Base-by-base conservation (phyloP, 2,113 vertebrate species). In the Prunella fulvescens region DNA sequence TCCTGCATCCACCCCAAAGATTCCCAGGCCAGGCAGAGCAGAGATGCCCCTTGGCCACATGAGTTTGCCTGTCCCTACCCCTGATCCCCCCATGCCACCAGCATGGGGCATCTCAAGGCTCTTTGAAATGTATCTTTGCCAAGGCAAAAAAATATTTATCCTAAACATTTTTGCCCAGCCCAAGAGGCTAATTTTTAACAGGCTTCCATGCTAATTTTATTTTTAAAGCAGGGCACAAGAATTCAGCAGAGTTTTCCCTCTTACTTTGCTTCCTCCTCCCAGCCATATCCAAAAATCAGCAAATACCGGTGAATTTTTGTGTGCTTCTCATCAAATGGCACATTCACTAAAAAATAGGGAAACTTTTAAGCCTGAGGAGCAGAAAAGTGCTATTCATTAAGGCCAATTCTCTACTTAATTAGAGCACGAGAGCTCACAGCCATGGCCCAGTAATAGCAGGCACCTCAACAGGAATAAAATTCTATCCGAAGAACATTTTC, bases 261-360 rank as follows among this genome's bases (percentile, higher is more conserved):
- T 48, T 54, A 42, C 35, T 83, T 89, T 65, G 8, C n/a, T 72
- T 11, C 47, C 77, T 92, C 62, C 42, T 92, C 62, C 42, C 61
- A 56, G 51, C 15, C n/a, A 24, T 20, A 50, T 11, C 62, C 26
- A 31, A 45, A 62, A 57, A 24, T 12, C 37, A 53, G n/a, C 48
- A 54, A 70, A 47, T 13, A 47, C 26, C 0, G 0, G 33, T 1
- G 1, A 19, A 3, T 72, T 86, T 88, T 77, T 65, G n/a, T 10
- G 25, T 31, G 9, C 15, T 25, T 69, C 45, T 14, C 20, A 54
- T 61, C 20, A 0, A 83, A 86, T 9, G 35, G 35, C 47, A 84
- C 11, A 11, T 44, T 64, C 44, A 10, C 26, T 35, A 28, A 57
- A 81, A 86, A 39, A 35, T 0, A 62, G 50, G 35, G 72, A 50